Percentiles rank a stretch among this genome's conserved stretches.
Evolutionary conservation across 2,113 vertebrate species (phyloP).

Genomic region (Leucosticte australis): DNA sequence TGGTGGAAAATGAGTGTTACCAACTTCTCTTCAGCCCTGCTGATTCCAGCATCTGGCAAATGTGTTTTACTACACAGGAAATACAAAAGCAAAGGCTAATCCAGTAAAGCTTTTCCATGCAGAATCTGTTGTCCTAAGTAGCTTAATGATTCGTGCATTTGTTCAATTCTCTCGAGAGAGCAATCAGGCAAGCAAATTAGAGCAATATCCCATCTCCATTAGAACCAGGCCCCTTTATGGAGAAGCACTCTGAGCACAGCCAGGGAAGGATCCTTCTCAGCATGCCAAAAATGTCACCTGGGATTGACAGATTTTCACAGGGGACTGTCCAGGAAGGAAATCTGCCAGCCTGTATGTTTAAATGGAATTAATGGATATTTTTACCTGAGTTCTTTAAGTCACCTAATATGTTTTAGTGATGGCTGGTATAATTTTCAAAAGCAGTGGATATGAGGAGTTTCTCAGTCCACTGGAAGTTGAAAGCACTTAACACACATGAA

Average conservation of each 20-base stretch:
- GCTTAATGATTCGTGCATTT: background rate
- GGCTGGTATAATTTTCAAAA: background rate
- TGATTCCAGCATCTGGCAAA: background rate
- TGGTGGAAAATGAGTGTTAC: background rate
- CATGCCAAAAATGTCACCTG: rapidly evolving
- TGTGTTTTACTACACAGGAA: background rate
- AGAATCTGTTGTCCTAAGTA: slow-evolving; percentile 3
- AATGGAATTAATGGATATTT: background rate
- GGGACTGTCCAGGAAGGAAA: background rate
- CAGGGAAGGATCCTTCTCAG: background rate
- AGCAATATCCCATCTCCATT: background rate
- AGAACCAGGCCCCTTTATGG: background rate
- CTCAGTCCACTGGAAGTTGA: background rate
- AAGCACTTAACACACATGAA: slow-evolving; percentile 3
- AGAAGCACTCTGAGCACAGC: background rate
- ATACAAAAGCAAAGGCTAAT: background rate
- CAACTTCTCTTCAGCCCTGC: background rate
- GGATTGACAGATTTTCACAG: background rate
- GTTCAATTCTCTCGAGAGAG: background rate
- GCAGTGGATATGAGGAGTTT: background rate
- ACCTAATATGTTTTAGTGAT: background rate
- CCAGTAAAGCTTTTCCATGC: background rate
- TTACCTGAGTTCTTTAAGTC: background rate
- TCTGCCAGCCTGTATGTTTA: background rate
- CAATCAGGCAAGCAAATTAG: background rate